Base-by-base conservation (phyloP, 2,888 invertebrate species). In the Pardosa pseudoannulata region DNA sequence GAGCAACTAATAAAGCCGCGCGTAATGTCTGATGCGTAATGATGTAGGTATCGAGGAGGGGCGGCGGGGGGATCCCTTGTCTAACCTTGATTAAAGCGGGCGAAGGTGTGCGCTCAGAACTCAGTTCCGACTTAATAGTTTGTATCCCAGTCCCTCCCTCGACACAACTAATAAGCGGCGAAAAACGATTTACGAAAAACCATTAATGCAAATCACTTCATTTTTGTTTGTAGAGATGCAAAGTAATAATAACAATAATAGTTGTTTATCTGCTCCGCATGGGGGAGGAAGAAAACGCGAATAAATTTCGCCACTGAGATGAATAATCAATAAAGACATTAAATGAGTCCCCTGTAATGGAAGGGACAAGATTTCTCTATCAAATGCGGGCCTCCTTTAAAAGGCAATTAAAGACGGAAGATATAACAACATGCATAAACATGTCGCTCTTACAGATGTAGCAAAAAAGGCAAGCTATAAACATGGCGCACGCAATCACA, bases 151-250 rank as follows among this genome's bases (percentile, higher is more conserved):
- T 65, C 74, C 81, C 70, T 73, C 81, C 83, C 78, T 67, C 83
- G 29, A 85, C 78, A 85, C 67, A 85, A 83, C 82, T 83, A 83
- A 83, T 83, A 78, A 85, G 83, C 72, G 83, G 72, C 56, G 78
- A 85, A 85, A 85, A 85, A 85, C 83, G 83, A 85, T 85, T 85
- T 85, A 85, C 72, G 76, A 85, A 85, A 85, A 85, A 85, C 83
- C 83, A 85, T 85, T 85, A 85, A 85, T 85, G 83, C 83, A 85
- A 85, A 85, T 85, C 78, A 78, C 83, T 78, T 78, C 83, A 85
- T 85, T 85, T 85, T 85, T 85, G 83, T 85, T 85, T 85, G 83
- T 65, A 71, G 73, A 76, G 82, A 83, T 83, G 82, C 82, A 76
- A 76, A 85, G 83, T 78, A 85, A 85, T 85, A 85, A 85, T 85